Base-by-base conservation (phyloP, 2,888 invertebrate genomes). In the Tipula confusa region DNA sequence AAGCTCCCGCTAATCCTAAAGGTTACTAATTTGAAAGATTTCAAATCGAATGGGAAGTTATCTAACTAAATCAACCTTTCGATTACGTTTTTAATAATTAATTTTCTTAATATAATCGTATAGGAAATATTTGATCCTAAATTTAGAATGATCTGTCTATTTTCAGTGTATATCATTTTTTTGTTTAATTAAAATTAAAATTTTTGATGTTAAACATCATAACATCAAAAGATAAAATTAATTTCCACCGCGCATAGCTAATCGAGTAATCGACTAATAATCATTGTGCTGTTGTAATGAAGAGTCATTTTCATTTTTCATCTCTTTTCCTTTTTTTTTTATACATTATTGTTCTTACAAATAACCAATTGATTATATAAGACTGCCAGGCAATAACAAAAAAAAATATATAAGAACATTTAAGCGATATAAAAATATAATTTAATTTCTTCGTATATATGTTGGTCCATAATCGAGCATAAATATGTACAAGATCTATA, bases 351-450 rank as follows among this genome's bases (percentile, higher is more conserved):
- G 9, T 64, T 64, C 64, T 64, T 24, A 64, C 64, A 24, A 64
- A 64, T 64, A 64, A 64, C 64, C 64, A 64, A 64, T 64, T 64
- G 64, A 64, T 64, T 64, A 64, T 24, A 9, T 64, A 64, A 64
- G 64, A 64, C 64, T 64, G 64, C 9, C 64, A 64, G 64, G 64
- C 64, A 64, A n/a, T n/a, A n/a, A 64, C 64, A 64, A 64, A 24
- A 18, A 64, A n/a, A 24, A 64, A 24, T 24, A 24, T 64, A 64
- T 64, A 48, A 48, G 64, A 64, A 64, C 64, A 64, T 64, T 64
- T 64, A 64, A 64, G 64, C 64, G 64, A 64, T 64, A 64, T 64
- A 64, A 64, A 64, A 64, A 64, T 24, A 64, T 64, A 64, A 64
- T 64, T 64, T 64, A 64, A 64, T 64, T 64, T 64, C 64, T 64